A percentile compares a stretch with the other conserved stretches of the same genome.
phyloP scores from a whole-genome alignment of 2,888 invertebrate species.

The Scaptomyza tumidula region DNA sequence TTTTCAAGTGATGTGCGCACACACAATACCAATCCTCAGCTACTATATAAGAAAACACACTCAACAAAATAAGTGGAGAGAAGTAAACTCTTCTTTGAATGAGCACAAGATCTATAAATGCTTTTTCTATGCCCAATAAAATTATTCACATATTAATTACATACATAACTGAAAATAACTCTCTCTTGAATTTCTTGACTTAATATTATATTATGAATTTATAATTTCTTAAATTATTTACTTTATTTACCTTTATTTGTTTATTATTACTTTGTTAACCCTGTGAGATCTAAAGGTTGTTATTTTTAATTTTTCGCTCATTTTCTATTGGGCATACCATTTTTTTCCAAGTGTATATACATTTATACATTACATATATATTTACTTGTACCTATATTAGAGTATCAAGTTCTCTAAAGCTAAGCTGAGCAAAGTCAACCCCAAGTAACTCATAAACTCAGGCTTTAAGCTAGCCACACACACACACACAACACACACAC shows the following conservation, averaged over 20 bases:
- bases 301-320: too few species aligned
- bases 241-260: too few species aligned
- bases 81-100: too few species aligned
- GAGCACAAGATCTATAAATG: too few species aligned
- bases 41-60: background rate
- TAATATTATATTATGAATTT: too few species aligned
- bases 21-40: slow-evolving; percentile 28
- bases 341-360: slow-evolving; percentile 1
- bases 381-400: slow-evolving; percentile 11
- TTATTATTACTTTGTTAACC: too few species aligned
- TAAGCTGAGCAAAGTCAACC: slow-evolving; percentile 51
- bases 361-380: background rate
- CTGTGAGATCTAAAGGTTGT: too few species aligned
- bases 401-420: slow-evolving; percentile 43
- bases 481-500: slow-evolving; percentile 1
- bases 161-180: too few species aligned
- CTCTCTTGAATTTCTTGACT: too few species aligned
- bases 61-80: background rate
- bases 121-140: too few species aligned
- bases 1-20: slow-evolving; percentile 66
- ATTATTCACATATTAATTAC: too few species aligned
- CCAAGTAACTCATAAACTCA: slow-evolving; percentile 55
- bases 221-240: too few species aligned
- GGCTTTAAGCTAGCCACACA: slow-evolving; percentile 45
- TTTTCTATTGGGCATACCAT: background rate